Percentiles rank a stretch among this genome's conserved stretches.
Evolutionary conservation across 2,888 invertebrate genomes (phyloP).

Genomic region (Mythimna vitellina): DNA sequence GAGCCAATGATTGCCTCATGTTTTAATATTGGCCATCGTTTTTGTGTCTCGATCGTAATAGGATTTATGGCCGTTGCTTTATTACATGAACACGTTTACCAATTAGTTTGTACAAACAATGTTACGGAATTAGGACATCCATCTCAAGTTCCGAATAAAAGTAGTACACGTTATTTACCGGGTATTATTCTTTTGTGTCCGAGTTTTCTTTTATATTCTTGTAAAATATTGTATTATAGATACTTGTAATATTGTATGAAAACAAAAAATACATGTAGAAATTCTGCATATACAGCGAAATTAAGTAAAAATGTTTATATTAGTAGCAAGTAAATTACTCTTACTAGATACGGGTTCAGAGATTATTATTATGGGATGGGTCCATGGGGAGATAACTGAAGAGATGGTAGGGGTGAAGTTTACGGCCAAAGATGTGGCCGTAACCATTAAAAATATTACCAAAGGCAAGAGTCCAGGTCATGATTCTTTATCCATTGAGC

Average conservation of each 20-base stretch:
- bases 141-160: constrained; percentile 1
- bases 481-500: too few relatives aligned
- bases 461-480: too few relatives aligned
- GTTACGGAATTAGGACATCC: constrained; percentile 15
- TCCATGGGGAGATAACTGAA: too few relatives aligned
- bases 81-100: constrained; percentile 16
- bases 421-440: too few relatives aligned
- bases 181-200: neutral
- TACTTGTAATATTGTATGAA: constrained; percentile 12
- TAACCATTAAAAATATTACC: too few relatives aligned
- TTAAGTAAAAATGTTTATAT: constrained; percentile 27
- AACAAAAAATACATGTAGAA: constrained; percentile 10
- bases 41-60: constrained; percentile 6
- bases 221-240: constrained; percentile 6
- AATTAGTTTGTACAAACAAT: constrained; percentile 20
- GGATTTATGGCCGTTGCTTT: constrained; percentile 18
- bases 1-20: neutral
- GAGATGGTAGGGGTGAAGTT: too few relatives aligned
- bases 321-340: constrained; percentile 12
- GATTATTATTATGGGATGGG: constrained; percentile 12
- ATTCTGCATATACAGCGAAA: constrained; percentile 27
- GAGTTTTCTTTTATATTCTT: constrained; percentile 1
- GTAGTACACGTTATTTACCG: neutral
- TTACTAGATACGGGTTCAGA: constrained; percentile 17
- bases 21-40: neutral